Evolutionary conservation across 2,888 invertebrate species (phyloP).

Genomic region (Philhelius pedissequus): DNA sequence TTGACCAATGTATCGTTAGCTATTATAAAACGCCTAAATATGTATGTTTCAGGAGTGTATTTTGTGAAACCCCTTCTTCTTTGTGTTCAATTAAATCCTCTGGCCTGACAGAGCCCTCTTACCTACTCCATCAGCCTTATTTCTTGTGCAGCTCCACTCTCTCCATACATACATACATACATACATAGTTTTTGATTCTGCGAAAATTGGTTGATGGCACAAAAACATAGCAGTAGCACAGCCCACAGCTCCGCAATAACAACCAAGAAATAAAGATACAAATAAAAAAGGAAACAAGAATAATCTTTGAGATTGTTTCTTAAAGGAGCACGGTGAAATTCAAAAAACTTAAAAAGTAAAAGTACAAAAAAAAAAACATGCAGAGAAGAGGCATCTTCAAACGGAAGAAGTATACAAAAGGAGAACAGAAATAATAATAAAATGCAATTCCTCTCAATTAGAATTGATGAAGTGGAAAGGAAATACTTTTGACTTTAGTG

Average conservation of each 20-base stretch:
- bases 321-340: slow-evolving; percentile 51
- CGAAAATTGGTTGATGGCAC: slow-evolving; percentile 41
- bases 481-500: slow-evolving; percentile 66
- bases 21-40: slow-evolving; percentile 25
- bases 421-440: slow-evolving; percentile 55
- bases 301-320: slow-evolving; percentile 63
- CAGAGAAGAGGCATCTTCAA: slow-evolving; percentile 28
- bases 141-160: background rate
- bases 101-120: background rate
- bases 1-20: slow-evolving; percentile 29
- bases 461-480: slow-evolving; percentile 69
- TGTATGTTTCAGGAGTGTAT: slow-evolving; percentile 12
- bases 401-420: slow-evolving; percentile 31
- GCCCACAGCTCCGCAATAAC: background rate
- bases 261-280: background rate
- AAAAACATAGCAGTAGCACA: background rate
- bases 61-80: background rate
- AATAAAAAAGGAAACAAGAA: slow-evolving; percentile 22
- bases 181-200: slow-evolving; percentile 33
- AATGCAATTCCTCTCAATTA: slow-evolving; percentile 69
- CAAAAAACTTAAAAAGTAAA: slow-evolving; percentile 26
- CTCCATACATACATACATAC: background rate
- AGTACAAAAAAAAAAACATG: background rate
- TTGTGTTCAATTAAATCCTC: slow-evolving; percentile 28
- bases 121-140: background rate